These are phyloP conservation scores for Spatulosminthurus flaviceps DNA, from an alignment of 2,888 invertebrate genomes.

Conservation along the genomic window DNA sequence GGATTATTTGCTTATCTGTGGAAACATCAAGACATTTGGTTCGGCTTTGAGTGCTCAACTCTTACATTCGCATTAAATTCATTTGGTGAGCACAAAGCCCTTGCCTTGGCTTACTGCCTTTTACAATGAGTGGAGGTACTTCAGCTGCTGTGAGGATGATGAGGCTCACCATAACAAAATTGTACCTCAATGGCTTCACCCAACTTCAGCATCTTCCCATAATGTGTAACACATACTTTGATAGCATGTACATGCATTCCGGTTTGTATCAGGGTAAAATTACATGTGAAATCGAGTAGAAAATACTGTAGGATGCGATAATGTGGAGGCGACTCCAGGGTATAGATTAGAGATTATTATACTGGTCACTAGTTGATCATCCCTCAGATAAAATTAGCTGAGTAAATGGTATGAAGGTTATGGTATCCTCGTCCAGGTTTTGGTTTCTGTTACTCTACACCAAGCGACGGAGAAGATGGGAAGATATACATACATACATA, in stretches of 20 bases:
- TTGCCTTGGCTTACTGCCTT: slow-evolving; percentile 18
- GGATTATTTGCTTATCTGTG: slow-evolving; percentile 26
- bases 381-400: slow-evolving; percentile 23
- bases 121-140: slow-evolving; percentile 18
- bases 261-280: too few relatives aligned
- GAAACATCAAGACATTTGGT: slow-evolving; percentile 34
- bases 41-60: background rate
- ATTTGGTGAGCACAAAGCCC: slow-evolving; percentile 18
- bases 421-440: background rate
- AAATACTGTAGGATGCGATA: background rate
- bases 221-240: background rate
- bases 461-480: background rate
- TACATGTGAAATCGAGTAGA: slow-evolving; percentile 11
- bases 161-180: background rate
- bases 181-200: background rate
- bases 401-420: background rate
- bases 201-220: background rate
- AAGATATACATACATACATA: background rate
- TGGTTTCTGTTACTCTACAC: background rate
- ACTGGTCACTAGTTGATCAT: slow-evolving; percentile 24
- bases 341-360: background rate
- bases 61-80: slow-evolving; percentile 11
- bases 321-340: background rate
- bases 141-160: background rate
- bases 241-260: too few relatives aligned